Evolutionary conservation across 2,113 vertebrate genomes (phyloP).

Genomic region (Pogona vitticeps): DNA sequence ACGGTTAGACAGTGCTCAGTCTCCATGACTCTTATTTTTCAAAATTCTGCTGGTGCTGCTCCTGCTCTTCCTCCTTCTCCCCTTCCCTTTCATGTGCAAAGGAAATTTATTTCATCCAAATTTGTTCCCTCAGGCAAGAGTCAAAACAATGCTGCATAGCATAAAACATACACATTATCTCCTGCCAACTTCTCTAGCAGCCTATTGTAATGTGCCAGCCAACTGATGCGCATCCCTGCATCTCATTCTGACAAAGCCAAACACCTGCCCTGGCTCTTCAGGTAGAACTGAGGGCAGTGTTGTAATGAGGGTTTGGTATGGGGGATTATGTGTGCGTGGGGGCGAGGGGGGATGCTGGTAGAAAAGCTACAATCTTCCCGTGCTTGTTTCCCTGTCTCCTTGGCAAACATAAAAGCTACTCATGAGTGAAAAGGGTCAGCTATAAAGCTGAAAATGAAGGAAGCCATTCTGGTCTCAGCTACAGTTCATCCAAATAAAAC

Average conservation of each 20-base stretch:
- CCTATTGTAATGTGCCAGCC: background rate
- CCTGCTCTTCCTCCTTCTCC: background rate
- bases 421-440: background rate
- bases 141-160: background rate
- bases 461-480: background rate
- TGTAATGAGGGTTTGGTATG: background rate
- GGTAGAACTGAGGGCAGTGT: background rate
- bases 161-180: constrained; percentile 3
- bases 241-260: background rate
- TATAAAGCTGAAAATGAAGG: background rate
- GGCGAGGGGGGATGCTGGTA: no score
- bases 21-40: background rate
- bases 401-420: background rate
- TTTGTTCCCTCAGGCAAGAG: background rate
- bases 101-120: background rate
- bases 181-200: background rate
- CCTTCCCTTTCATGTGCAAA: background rate
- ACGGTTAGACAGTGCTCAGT: background rate
- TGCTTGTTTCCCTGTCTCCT: background rate
- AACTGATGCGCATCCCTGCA: background rate
- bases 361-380: background rate
- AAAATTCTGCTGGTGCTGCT: background rate
- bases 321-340: no score
- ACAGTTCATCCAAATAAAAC: no score
- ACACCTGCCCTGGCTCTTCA: constrained; percentile 2